Conservation (phyloP, 2,888 invertebrate species). For the Drosophila algonquin region DNA sequence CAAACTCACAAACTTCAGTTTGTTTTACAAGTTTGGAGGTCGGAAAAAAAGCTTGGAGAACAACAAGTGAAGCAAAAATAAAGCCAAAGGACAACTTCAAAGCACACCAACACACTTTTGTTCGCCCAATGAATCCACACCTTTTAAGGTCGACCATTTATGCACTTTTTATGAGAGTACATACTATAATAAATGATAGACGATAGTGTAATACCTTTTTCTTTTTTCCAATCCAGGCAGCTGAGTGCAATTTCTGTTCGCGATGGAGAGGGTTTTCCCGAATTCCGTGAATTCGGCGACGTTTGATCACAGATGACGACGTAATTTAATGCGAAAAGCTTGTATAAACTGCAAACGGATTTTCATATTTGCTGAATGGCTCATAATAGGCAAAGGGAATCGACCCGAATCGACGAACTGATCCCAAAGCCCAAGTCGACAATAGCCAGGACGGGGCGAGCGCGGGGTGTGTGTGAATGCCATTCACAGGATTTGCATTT, state of each 20-base stretch:
- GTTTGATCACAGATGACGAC: neutral
- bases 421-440: slow-evolving; percentile 45
- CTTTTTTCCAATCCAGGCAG: neutral
- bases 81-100: slow-evolving; percentile 7
- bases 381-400: slow-evolving; percentile 37
- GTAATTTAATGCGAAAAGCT: slow-evolving; percentile 32
- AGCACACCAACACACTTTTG: slow-evolving; percentile 1
- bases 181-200: neutral
- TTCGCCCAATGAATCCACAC: neutral
- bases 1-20: slow-evolving; percentile 27
- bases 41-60: slow-evolving; percentile 27
- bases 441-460: slow-evolving; percentile 10
- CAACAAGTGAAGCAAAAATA: slow-evolving; percentile 7
- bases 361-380: slow-evolving; percentile 30
- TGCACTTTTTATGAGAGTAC: neutral
- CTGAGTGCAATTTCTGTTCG: too few relatives aligned
- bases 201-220: neutral
- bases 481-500: slow-evolving; percentile 34
- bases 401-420: slow-evolving; percentile 15
- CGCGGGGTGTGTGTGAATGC: neutral
- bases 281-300: neutral
- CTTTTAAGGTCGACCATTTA: neutral
- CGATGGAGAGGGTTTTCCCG: too few relatives aligned
- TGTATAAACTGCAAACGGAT: slow-evolving; percentile 39
- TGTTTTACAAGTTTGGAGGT: slow-evolving; percentile 52